Base-by-base conservation (phyloP, 2,113 vertebrate genomes). In the Phalacrocorax carbo region DNA sequence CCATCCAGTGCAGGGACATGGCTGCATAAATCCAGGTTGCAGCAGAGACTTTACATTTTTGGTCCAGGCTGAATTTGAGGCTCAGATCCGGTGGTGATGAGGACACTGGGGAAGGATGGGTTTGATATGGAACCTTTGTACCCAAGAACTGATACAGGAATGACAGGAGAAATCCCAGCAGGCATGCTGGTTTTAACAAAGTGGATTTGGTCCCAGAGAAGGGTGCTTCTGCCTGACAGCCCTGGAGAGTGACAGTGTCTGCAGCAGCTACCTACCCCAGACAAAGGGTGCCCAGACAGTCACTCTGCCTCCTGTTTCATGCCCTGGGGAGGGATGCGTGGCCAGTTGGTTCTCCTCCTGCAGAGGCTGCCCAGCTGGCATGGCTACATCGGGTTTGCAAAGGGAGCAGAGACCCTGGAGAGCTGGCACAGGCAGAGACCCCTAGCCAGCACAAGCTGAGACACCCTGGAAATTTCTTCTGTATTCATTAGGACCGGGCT, bases 261-360 rank as follows among this genome's bases (percentile, higher is more conserved):
- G 48, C 22, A 68, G 12, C 23, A 48, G 61, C 64, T 29, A 55
- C 2, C 7, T n/a, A 44, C 64, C 54, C 26, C 0, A 11, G 44
- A 16, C 46, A 1, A 30, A 42, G 52, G 22, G 30, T 64, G 62
- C 34, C 52, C 0, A 2, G 6, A 11, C 11, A 22, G 72, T 46
- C 4, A 0, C 46, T 5, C 29, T 32, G 52, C 54, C 30, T 7
- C 58, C 52, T 1, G 0, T 9, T 60, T 23, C 0, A 0, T 34
- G 58, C 65, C 75, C 55, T 6, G 55, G 75, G 25, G 25, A 86
- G 54, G 75, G 66, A 64, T 51, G 23, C 0, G 2, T 15, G 38
- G 26, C 66, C 0, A 1, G 48, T 20, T 34, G 54, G 46, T 15
- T 1, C 20, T 5, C 36, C 1, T 9, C 52, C 20, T 51, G 40